phyloP scores from a whole-genome alignment of 1,140 invertebrate genomes.

The Lamellibrachia luymesi region DNA sequence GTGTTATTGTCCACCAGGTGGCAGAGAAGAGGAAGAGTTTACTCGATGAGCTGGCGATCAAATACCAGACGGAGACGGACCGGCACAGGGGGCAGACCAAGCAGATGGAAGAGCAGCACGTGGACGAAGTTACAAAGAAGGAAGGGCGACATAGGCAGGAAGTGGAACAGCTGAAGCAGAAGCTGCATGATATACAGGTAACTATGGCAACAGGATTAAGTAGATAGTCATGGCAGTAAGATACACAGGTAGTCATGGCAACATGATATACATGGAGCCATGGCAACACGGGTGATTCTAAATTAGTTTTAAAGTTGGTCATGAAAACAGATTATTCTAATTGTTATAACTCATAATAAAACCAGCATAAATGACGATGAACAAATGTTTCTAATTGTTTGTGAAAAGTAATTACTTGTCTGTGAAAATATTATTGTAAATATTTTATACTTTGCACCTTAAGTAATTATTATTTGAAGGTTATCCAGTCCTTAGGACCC shows the following conservation, averaged over 20 bases:
- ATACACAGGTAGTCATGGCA: background rate
- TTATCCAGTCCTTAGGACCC: too few species aligned
- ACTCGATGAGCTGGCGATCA: constrained; percentile 59
- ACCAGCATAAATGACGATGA: too few species aligned
- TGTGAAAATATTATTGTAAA: too few species aligned
- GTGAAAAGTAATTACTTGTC: background rate
- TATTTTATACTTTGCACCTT: too few species aligned
- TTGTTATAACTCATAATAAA: too few species aligned
- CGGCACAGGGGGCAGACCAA: constrained; percentile 46
- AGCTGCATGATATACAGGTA: constrained; percentile 20
- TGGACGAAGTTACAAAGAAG: constrained; percentile 37
- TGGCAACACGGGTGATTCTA: too few species aligned
- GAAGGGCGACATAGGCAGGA: constrained; percentile 43
- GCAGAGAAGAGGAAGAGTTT: constrained; percentile 58
- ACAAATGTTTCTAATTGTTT: background rate
- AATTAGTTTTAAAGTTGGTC: too few species aligned
- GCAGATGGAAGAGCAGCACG: constrained; percentile 15
- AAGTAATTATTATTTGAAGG: too few species aligned
- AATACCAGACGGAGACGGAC: constrained; percentile 57
- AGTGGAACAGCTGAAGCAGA: constrained; percentile 33
- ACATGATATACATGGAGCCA: background rate
- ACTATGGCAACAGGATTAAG: background rate
- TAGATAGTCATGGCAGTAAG: too few species aligned
- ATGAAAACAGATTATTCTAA: too few species aligned
- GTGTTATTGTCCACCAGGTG: constrained; percentile 36